phyloP scores from a whole-genome alignment of 2,113 vertebrate species.

The Hyaena hyaena region DNA sequence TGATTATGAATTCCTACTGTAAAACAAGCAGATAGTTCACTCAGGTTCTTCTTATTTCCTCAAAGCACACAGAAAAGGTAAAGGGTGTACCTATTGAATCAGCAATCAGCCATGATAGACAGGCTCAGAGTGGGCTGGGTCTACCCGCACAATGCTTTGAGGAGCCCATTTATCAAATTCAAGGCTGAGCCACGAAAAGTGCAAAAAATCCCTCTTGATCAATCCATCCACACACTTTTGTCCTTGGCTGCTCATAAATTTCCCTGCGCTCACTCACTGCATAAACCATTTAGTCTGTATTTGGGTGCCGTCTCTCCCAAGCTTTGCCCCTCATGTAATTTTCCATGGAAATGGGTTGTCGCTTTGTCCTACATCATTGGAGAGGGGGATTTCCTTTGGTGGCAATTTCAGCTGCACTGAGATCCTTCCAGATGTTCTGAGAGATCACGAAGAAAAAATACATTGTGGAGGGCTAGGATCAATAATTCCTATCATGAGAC shows the following conservation, averaged over 20 bases:
- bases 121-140: neutral
- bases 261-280: neutral
- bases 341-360: neutral
- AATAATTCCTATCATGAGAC: neutral
- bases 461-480: neutral
- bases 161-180: neutral
- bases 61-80: neutral
- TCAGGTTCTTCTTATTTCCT: conserved; percentile 14
- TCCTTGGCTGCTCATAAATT: neutral
- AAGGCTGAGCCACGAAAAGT: neutral
- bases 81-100: neutral
- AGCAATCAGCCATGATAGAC: neutral
- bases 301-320: neutral
- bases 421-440: neutral
- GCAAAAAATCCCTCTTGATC: neutral
- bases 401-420: neutral
- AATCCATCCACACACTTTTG: neutral
- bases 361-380: neutral
- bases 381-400: neutral
- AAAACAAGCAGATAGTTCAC: neutral
- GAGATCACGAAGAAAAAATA: neutral
- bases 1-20: neutral
- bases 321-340: neutral
- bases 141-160: neutral
- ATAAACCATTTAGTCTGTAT: neutral